A percentile compares a stretch with the other conserved stretches of the same genome.
phyloP scores from a whole-genome alignment of 2,113 vertebrate genomes.

The Orycteropus afer region DNA sequence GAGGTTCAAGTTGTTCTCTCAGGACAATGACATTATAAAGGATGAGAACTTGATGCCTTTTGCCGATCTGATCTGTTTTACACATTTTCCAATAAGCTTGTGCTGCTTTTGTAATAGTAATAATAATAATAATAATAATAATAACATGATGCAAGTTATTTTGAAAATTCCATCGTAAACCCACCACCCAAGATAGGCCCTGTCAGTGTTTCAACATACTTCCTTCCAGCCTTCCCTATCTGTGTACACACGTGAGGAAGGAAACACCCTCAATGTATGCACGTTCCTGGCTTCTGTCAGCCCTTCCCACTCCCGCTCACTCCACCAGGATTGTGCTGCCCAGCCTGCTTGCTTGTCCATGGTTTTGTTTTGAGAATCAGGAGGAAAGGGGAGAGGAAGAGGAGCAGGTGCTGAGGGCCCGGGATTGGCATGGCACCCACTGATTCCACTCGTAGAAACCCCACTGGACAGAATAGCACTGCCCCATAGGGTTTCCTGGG shows the following conservation, averaged over 20 bases:
- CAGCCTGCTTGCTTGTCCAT: background rate
- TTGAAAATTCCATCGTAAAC: background rate
- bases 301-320: background rate
- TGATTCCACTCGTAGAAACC: too few relatives aligned
- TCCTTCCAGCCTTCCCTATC: too few relatives aligned
- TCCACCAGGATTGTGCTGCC: background rate
- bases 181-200: background rate
- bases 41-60: background rate
- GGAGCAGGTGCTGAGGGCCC: background rate
- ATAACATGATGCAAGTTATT: background rate
- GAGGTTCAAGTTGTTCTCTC: background rate
- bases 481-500: too few relatives aligned
- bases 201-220: background rate
- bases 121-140: too few relatives aligned
- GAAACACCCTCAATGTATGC: fast-evolving
- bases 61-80: background rate
- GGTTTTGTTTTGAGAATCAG: background rate
- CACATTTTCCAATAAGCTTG: background rate
- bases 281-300: fast-evolving
- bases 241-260: fast-evolving
- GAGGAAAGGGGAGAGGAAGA: background rate
- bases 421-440: too few relatives aligned
- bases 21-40: background rate
- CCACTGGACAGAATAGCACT: too few relatives aligned
- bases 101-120: background rate